Evolutionary conservation across 2,888 invertebrate species (phyloP).

Genomic region (Cheilosia vulpina): DNA sequence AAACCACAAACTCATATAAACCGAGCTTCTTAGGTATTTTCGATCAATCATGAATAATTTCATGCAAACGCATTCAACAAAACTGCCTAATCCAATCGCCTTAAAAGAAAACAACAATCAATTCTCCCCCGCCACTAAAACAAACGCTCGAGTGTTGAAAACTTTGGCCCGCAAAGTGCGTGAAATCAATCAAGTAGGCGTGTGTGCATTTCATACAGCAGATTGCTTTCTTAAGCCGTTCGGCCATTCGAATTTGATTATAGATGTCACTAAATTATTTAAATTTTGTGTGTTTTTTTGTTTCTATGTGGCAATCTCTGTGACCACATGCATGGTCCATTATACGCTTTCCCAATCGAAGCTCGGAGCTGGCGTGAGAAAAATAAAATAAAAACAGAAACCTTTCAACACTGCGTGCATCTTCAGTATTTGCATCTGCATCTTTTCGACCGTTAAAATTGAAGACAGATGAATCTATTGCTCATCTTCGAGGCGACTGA

Average conservation of each 20-base stretch:
- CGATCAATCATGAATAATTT: slow-evolving; percentile 45
- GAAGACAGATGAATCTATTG: slow-evolving; percentile 63
- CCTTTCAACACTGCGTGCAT: slow-evolving; percentile 55
- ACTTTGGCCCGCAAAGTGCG: slow-evolving; percentile 46
- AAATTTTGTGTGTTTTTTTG: slow-evolving; percentile 37
- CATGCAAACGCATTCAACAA: slow-evolving; percentile 48
- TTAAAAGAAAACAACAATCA: slow-evolving; percentile 45
- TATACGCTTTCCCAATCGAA: slow-evolving; percentile 53
- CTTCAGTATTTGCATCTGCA: slow-evolving; percentile 70
- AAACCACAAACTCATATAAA: background rate
- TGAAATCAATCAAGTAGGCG: slow-evolving; percentile 63
- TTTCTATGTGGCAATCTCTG: slow-evolving; percentile 32
- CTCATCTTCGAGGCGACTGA: slow-evolving; percentile 22
- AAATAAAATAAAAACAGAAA: slow-evolving; percentile 24
- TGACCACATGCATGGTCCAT: slow-evolving; percentile 28
- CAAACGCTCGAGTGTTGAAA: slow-evolving; percentile 31
- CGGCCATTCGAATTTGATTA: slow-evolving; percentile 9
- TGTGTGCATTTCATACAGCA: slow-evolving; percentile 7
- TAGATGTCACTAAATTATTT: slow-evolving; percentile 54
- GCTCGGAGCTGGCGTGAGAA: slow-evolving; percentile 66
- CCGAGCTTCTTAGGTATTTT: background rate
- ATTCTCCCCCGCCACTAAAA: slow-evolving; percentile 3
- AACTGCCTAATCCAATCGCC: slow-evolving; percentile 51
- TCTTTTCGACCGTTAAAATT: slow-evolving; percentile 69
- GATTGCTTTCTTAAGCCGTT: slow-evolving; percentile 34